phyloP scores from a whole-genome alignment of 2,113 vertebrate species.

The Cardinalis cardinalis region DNA sequence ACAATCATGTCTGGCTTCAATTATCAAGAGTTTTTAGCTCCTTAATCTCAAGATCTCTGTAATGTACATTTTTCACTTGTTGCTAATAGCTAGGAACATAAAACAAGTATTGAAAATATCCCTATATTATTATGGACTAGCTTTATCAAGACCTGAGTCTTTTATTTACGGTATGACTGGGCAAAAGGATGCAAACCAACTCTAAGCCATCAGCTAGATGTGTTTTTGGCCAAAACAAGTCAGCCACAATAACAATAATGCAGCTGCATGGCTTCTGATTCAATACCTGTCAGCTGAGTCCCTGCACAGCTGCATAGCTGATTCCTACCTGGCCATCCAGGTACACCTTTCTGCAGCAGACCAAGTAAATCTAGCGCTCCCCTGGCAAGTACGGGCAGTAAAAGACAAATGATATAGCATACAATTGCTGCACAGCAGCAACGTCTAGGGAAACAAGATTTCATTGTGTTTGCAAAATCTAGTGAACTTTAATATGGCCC shows the following conservation, averaged over 20 bases:
- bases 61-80: not conserved
- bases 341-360: not conserved
- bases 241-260: not conserved
- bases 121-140: not conserved
- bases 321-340: not conserved
- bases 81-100: not conserved
- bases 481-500: constrained; percentile 18
- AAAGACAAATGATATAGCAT: not conserved
- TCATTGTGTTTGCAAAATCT: constrained; percentile 51
- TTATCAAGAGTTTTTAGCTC: not conserved
- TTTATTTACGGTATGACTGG: not conserved
- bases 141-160: not conserved
- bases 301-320: not conserved
- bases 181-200: not conserved
- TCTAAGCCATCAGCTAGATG: not conserved
- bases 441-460: not conserved
- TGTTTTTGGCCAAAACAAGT: not conserved
- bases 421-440: not conserved
- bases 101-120: not conserved
- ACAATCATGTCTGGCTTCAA: not conserved
- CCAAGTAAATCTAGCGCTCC: not conserved
- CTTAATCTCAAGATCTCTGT: not conserved
- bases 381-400: not conserved
- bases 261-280: not conserved
- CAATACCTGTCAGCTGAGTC: not conserved